These are phyloP conservation scores for Prochilodus magdalenae DNA, from an alignment of 2,113 vertebrate genomes.

Conservation along the genomic window DNA sequence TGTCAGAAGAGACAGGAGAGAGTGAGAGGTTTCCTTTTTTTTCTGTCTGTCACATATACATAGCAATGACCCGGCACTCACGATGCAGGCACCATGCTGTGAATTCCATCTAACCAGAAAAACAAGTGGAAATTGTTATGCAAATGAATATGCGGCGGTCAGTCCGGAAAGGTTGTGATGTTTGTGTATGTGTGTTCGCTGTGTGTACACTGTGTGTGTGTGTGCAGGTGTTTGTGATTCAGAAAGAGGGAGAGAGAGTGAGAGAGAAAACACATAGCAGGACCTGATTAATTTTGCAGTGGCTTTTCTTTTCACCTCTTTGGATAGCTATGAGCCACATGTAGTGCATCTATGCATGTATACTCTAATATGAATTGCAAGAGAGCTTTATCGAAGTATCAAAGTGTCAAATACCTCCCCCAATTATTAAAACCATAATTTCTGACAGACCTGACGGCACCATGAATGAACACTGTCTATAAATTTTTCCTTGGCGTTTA, in stretches of 20 bases:
- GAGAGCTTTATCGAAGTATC: neutral
- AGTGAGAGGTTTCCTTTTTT: slow-evolving; percentile 25
- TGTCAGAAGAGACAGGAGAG: slow-evolving; percentile 4
- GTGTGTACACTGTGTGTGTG: slow-evolving; percentile 58
- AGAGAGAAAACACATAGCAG: slow-evolving; percentile 18
- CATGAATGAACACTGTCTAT: neutral
- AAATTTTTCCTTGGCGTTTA: neutral
- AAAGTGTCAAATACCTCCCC: neutral
- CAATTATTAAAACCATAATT: slow-evolving; percentile 20
- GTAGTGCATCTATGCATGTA: slow-evolving; percentile 12
- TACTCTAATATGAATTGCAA: slow-evolving; percentile 21
- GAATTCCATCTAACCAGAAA: slow-evolving; percentile 86
- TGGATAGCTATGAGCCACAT: neutral
- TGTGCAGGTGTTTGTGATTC: slow-evolving; percentile 39
- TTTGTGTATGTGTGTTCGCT: slow-evolving; percentile 50
- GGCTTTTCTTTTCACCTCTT: neutral
- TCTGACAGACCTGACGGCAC: slow-evolving; percentile 16
- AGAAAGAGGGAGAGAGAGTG: slow-evolving; percentile 21
- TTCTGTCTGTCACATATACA: slow-evolving; percentile 74
- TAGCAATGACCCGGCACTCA: slow-evolving; percentile 80
- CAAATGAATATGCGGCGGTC: slow-evolving; percentile 74
- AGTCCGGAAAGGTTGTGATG: slow-evolving; percentile 57
- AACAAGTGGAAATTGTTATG: slow-evolving; percentile 86
- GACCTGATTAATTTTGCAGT: slow-evolving; percentile 36
- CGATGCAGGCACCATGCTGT: slow-evolving; percentile 78